Evolutionary conservation across 2,888 invertebrate species (phyloP).

Genomic region (Drosophila melanosoma): DNA sequence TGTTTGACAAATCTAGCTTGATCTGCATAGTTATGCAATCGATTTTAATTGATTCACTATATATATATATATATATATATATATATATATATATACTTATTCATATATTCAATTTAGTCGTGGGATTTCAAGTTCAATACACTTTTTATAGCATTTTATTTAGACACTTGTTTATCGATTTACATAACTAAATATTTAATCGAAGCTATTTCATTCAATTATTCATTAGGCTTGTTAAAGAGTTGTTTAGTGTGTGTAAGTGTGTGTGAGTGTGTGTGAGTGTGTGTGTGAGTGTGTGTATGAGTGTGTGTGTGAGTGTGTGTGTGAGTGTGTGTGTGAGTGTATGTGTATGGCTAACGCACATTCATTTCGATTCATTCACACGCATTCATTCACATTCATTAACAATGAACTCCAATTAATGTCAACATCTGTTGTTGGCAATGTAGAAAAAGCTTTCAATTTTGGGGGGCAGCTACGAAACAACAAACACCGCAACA

Average conservation of each 20-base stretch:
- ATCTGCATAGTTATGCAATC: background rate
- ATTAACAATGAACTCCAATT: conserved; percentile 59
- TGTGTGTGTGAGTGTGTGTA: background rate
- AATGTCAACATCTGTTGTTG: conserved; percentile 64
- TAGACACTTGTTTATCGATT: background rate
- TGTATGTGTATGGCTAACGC: conserved; percentile 1
- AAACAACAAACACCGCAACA: conserved; percentile 15
- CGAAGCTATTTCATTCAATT: background rate
- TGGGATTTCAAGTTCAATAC: background rate
- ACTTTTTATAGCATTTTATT: background rate
- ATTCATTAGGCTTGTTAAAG: background rate
- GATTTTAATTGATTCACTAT: background rate
- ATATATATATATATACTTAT: too few species aligned
- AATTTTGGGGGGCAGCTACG: conserved; percentile 43
- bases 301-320: background rate
- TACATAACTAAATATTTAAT: background rate
- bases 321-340: background rate
- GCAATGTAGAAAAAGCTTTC: conserved; percentile 63
- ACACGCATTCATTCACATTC: conserved; percentile 45
- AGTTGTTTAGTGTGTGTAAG: background rate
- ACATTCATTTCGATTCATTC: conserved; percentile 10
- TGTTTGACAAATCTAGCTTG: background rate
- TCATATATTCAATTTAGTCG: background rate
- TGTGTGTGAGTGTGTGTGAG: background rate
- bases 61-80: too few species aligned